Evolutionary conservation across 2,888 invertebrate species (phyloP).

Genomic region (Tenthredo distinguenda): DNA sequence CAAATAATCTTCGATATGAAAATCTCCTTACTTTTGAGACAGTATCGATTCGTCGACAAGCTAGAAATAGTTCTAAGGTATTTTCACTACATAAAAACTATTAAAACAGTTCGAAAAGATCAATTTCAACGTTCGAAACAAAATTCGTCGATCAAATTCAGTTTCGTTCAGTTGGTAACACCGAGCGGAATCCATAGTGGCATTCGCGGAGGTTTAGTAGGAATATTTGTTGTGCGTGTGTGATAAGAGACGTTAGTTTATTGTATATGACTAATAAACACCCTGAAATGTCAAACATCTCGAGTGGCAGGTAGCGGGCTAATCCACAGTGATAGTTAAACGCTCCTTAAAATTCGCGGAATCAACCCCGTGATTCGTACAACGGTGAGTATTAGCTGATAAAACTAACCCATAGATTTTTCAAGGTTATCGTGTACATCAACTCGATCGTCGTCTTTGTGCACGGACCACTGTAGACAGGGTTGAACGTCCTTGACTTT

Average conservation of each 20-base stretch:
- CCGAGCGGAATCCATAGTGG: slow-evolving; percentile 53
- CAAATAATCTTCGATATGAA: not conserved
- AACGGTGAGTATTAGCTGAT: slow-evolving; percentile 1
- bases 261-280: slow-evolving; percentile 51
- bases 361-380: not conserved
- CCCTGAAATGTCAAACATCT: slow-evolving; percentile 60
- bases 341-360: not conserved
- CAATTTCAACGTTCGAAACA: not conserved
- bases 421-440: slow-evolving; percentile 41
- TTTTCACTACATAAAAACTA: not conserved
- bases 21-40: not conserved
- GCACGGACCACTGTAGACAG: slow-evolving; percentile 29
- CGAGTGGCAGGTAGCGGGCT: slow-evolving; percentile 54
- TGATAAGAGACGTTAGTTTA: not conserved
- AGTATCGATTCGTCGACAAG: not conserved
- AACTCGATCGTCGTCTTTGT: slow-evolving; percentile 37
- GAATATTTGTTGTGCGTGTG: slow-evolving; percentile 50
- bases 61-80: not conserved
- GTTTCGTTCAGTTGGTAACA: slow-evolving; percentile 41
- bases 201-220: slow-evolving; percentile 34
- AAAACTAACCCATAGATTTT: slow-evolving; percentile 4
- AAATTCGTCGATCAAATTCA: not conserved
- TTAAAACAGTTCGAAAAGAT: not conserved
- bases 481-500: slow-evolving; percentile 72
- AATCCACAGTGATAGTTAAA: slow-evolving; percentile 54